Evolutionary conservation across 2,113 vertebrate species (phyloP).

Genomic region (Xenopus tropicalis): UCB_Xtro_10.0 CM004447.2:141699001-141699500

Average conservation of each 20-base stretch:
- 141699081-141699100: constrained; percentile 93
- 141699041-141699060: constrained; percentile 80
- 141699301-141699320: constrained; percentile 67
- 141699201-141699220: constrained; percentile 99
- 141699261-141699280: constrained; percentile 87
- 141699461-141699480: constrained; percentile 74
- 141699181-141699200: constrained; percentile 92
- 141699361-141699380: constrained; percentile 81
- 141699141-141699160: constrained; percentile 57
- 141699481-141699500: constrained; percentile 69
- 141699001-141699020: constrained; percentile 97
- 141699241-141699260: constrained; percentile 99
- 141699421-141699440: constrained; percentile 84
- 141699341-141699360: constrained; percentile 81
- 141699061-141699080: constrained; percentile 82
- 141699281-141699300: constrained; percentile 59
- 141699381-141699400: constrained; percentile 79
- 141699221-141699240: constrained; percentile 99
- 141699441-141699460: constrained; percentile 78
- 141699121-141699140: constrained; percentile 59
- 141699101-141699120: constrained; percentile 91
- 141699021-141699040: constrained; percentile 99
- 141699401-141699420: constrained; percentile 92
- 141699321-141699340: constrained; percentile 92
- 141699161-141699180: constrained; percentile 62